Evolutionary conservation across 64 coral and sea anemone species (phyloP), one percentile per base, ranked within the genome.

Genomic region (Pocillopora verrucosa): DNA sequence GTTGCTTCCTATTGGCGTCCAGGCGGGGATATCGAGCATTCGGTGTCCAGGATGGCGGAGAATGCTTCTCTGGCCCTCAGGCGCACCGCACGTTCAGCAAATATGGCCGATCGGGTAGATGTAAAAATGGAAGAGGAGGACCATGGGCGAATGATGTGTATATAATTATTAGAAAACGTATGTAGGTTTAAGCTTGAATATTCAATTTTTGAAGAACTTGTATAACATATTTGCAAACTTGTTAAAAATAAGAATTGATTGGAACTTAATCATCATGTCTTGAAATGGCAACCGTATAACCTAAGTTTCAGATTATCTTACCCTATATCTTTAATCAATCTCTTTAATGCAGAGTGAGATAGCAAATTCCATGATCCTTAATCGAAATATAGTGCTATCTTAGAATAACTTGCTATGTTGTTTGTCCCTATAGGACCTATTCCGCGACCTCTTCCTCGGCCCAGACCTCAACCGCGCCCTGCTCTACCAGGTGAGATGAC

Each of bases 31-130:
- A 92, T 64, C 86, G 56, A 12, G 77, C 70, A 16, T 96, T 96
- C 56, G 87, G 90, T 36, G 62, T 96, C 22, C 94, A 96, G 17
- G 59, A 91, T 79, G 91, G 87, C 15, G 80, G 90, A 1, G 80
- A 96, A 20, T 96, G 90, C 61, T 96, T 87, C 72, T 92, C 90
- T 58, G 94, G 94, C 0, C 74, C 87, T 2, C 63, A 74, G 5
- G 90, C 94, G 22, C 80, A 92, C 11, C 57, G 70, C 20, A 96
- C 94, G 0, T 96, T 86, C 73, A 65, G 34, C 34, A 76, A 51
- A 61, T 91, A 91, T 76, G 72, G 80, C 35, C 67, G 45, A 2
- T 57, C 58, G 56, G 63, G 16, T 12, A 91, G 51, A 45, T 91
- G 89, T 19, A 76, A 17, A 15, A 84, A 91, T 77, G 89, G 89